Conservation (phyloP, 2,888 invertebrate genomes). For the Crioceris asparagi region DNA sequence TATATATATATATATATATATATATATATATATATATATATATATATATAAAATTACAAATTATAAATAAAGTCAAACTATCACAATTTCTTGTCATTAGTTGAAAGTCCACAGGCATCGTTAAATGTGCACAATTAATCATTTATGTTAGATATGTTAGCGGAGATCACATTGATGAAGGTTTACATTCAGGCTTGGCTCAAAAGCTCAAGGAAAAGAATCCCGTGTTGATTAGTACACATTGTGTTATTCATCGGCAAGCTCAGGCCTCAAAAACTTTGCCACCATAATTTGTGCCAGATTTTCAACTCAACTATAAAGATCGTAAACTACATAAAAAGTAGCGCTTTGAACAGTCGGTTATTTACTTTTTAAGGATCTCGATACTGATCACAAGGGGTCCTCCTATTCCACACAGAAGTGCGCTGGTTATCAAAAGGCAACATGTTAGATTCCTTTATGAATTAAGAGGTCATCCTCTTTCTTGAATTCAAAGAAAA, state of each 20-base stretch:
- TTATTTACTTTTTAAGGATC: not conserved
- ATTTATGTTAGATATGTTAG: not conserved
- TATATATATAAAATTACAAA: no score
- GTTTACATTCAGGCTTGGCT: not conserved
- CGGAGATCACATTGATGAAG: not conserved
- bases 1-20: no score
- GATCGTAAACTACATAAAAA: not conserved
- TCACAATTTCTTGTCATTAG: not conserved
- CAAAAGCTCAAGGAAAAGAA: not conserved
- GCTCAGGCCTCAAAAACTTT: not conserved
- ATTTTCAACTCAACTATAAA: not conserved
- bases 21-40: no score
- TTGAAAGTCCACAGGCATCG: not conserved
- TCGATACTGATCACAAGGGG: not conserved
- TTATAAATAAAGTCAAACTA: not conserved
- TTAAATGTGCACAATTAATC: not conserved
- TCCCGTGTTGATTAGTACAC: not conserved
- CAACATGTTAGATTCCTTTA: not conserved
- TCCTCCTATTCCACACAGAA: conserved; percentile 1
- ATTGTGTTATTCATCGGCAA: not conserved
- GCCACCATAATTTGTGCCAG: not conserved
- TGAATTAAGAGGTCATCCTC: not conserved
- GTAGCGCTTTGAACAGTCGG: not conserved
- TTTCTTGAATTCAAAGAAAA: not conserved
- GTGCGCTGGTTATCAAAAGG: not conserved